Evolutionary conservation across 2,888 invertebrate species (phyloP).

Genomic region (Campoplex capitator): DNA sequence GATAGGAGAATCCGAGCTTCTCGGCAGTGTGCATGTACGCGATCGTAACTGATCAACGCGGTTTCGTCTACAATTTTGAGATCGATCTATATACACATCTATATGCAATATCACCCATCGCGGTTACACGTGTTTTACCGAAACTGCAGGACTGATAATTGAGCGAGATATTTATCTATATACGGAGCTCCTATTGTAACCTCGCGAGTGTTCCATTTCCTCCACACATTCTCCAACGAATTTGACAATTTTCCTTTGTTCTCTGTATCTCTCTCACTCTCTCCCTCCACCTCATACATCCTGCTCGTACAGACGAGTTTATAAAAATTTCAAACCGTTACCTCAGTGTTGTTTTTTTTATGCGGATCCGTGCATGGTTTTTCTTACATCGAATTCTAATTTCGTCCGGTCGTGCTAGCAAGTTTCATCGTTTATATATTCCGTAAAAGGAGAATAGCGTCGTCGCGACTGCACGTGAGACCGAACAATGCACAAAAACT

Average conservation of each 20-base stretch:
- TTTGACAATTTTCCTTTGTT: constrained; percentile 26
- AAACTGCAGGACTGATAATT: background rate
- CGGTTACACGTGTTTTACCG: constrained; percentile 2
- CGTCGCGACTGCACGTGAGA: too few relatives aligned
- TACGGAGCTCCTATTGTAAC: background rate
- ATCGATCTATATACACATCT: background rate
- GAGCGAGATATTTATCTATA: background rate
- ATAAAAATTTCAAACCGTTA: background rate
- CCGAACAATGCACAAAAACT: too few relatives aligned
- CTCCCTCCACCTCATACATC: background rate
- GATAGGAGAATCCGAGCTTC: background rate
- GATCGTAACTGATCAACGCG: too few relatives aligned
- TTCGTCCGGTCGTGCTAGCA: background rate
- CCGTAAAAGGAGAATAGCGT: too few relatives aligned
- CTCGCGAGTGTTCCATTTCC: background rate
- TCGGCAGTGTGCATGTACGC: background rate
- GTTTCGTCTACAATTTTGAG: background rate
- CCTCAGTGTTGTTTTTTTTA: too few relatives aligned
- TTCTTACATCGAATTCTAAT: background rate
- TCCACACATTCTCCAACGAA: background rate
- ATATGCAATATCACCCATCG: constrained; percentile 8
- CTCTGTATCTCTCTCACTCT: background rate
- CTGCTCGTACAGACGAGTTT: background rate
- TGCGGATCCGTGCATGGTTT: too few relatives aligned
- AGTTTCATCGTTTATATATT: background rate